Evolutionary conservation across 2,797 vertebrate genomes (phyloP).

Genomic region (Graptemys geographica): DNA sequence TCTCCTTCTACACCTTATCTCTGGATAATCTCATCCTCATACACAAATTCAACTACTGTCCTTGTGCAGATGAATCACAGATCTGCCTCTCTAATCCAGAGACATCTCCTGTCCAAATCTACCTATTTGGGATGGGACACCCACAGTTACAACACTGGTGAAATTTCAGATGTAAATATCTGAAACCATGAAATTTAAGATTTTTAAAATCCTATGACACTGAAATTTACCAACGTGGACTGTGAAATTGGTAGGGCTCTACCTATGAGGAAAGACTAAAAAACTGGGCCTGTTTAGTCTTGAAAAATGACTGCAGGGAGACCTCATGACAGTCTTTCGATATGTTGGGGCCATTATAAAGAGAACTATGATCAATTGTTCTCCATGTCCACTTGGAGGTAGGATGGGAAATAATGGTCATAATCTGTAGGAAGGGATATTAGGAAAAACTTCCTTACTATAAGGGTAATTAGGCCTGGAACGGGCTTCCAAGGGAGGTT

Average conservation of each 20-base stretch:
- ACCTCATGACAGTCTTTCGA: neutral
- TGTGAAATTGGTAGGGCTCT: neutral
- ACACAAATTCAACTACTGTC: neutral
- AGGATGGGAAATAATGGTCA: neutral
- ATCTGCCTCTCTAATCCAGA: neutral
- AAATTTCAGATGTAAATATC: too few relatives aligned
- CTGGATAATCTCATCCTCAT: neutral
- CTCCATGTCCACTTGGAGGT: neutral
- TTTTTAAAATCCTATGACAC: neutral
- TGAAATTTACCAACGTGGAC: neutral
- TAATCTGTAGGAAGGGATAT: neutral
- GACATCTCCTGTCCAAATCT: neutral
- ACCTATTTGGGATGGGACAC: neutral
- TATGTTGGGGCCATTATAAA: neutral
- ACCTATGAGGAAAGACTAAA: neutral
- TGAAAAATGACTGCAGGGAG: neutral
- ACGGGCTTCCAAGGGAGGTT: neutral
- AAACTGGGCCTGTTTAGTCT: neutral
- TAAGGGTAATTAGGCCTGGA: neutral
- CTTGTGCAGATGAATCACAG: neutral
- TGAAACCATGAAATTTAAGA: neutral
- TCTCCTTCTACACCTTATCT: neutral
- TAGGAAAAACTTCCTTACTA: neutral
- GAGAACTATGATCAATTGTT: neutral
- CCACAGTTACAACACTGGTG: neutral